Percentiles rank a stretch among this genome's conserved stretches.
Evolutionary conservation across 2,888 invertebrate species (phyloP).

Genomic region (Mycalesis mineus): DNA sequence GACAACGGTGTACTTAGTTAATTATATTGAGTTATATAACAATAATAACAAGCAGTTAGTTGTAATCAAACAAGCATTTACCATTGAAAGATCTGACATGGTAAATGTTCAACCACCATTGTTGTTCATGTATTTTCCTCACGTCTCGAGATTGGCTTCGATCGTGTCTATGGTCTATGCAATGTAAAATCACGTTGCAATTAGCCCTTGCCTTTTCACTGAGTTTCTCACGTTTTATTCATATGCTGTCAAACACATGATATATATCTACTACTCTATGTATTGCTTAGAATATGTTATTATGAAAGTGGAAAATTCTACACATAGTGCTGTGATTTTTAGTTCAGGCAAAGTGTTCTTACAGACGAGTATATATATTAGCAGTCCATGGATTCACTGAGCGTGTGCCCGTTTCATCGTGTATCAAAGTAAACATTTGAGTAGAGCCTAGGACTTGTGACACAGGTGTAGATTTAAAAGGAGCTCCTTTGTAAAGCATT

Average conservation of each 20-base stretch:
- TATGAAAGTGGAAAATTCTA: no score
- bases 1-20: neutral
- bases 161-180: constrained; percentile 2
- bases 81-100: constrained; percentile 1
- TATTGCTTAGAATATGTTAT: no score
- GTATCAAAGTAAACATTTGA: no score
- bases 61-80: constrained; percentile 1
- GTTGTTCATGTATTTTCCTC: constrained; percentile 9
- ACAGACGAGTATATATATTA: no score
- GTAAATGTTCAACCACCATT: neutral
- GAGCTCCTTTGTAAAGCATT: no score
- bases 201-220: constrained; percentile 4
- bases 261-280: neutral
- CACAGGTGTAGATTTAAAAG: no score
- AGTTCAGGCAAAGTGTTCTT: no score
- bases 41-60: neutral
- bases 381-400: no score
- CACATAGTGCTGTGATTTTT: no score
- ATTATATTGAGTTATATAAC: neutral
- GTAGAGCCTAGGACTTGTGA: no score
- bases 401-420: no score
- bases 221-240: constrained; percentile 13
- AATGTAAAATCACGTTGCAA: constrained; percentile 11
- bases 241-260: neutral
- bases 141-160: constrained; percentile 8